A percentile compares a stretch with the other conserved stretches of the same genome.
phyloP scores from a whole-genome alignment of 2,113 vertebrate species.

The Neogale vison region DNA sequence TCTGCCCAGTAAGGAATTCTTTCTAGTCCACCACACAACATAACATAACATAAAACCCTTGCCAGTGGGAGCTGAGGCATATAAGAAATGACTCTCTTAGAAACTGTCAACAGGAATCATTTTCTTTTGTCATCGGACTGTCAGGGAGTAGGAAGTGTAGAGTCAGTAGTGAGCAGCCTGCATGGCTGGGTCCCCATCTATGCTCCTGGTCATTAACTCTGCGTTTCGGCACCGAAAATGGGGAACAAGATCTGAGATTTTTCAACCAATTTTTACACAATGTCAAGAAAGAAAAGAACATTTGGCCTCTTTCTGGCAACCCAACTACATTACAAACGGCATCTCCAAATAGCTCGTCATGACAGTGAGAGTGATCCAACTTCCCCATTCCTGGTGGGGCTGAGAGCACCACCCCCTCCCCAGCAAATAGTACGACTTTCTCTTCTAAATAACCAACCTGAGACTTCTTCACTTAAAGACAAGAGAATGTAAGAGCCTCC shows the following conservation, averaged over 20 bases:
- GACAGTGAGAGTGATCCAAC: background rate
- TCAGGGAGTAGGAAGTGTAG: accelerated
- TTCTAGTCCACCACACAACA: constrained; percentile 6
- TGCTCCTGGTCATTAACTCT: background rate
- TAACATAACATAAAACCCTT: background rate
- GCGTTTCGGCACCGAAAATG: background rate
- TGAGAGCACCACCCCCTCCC: background rate
- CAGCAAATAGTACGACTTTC: background rate
- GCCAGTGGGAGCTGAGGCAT: background rate
- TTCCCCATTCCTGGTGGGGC: background rate
- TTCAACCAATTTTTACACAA: background rate
- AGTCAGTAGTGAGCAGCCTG: background rate
- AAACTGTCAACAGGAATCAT: background rate
- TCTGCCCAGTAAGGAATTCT: constrained; percentile 33
- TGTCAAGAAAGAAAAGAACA: constrained; percentile 29
- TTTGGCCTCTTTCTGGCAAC: background rate
- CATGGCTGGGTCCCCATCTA: accelerated
- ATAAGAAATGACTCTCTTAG: background rate
- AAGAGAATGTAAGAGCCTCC: background rate
- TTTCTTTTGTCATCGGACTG: background rate
- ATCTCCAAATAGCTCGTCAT: background rate
- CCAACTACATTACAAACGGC: background rate
- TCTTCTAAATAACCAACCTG: background rate
- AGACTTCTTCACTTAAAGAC: background rate
- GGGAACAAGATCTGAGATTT: background rate